phyloP scores from a whole-genome alignment of 2,113 vertebrate genomes.

The Cochlearius cochlearius region DNA sequence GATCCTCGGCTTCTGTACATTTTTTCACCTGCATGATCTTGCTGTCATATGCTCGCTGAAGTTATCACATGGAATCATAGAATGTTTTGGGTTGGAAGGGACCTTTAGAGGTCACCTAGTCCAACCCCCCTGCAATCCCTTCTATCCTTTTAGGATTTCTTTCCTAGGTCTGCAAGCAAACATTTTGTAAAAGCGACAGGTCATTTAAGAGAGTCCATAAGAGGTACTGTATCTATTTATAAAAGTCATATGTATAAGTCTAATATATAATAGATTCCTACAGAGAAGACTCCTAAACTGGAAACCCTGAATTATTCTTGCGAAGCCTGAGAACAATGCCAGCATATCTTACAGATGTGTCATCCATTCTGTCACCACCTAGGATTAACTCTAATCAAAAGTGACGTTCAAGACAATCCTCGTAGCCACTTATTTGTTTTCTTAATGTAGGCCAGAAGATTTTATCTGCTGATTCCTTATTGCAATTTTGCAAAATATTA shows the following conservation, averaged over 20 bases:
- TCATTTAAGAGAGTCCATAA: background rate
- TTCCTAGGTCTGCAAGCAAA: background rate
- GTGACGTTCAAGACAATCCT: conserved; percentile 9
- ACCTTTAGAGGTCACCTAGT: too few species aligned
- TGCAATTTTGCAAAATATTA: background rate
- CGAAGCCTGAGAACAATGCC: background rate
- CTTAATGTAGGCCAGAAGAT: background rate
- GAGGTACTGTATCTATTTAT: background rate
- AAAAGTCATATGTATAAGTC: background rate
- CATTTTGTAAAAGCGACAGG: background rate
- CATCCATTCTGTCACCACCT: conserved; percentile 19
- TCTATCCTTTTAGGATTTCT: background rate
- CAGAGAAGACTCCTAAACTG: background rate
- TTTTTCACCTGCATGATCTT: background rate
- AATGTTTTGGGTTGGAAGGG: too few species aligned
- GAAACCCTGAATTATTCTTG: background rate
- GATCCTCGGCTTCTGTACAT: background rate
- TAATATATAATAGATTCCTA: background rate
- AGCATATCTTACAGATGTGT: conserved; percentile 26
- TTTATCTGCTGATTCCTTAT: conserved; percentile 5
- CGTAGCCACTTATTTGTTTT: conserved; percentile 5
- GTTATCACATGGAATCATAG: background rate
- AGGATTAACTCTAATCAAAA: conserved; percentile 50
- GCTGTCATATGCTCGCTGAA: background rate
- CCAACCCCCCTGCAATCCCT: background rate